These are phyloP conservation scores for Calycopis cecrops DNA, from an alignment of 1,140 invertebrate genomes.

Conservation along the genomic window DNA sequence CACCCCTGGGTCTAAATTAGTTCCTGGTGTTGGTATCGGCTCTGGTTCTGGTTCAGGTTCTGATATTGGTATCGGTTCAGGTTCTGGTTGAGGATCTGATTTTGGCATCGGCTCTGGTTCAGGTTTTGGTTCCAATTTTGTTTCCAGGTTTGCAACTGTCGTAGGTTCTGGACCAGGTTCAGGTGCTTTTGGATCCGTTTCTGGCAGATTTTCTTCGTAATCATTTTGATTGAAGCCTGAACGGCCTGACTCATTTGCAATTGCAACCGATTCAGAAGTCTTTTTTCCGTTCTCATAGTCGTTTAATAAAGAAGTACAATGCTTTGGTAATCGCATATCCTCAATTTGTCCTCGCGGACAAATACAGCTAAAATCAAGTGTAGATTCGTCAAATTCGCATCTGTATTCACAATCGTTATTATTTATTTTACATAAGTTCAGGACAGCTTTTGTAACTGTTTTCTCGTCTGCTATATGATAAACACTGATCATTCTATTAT, in stretches of 20 bases:
- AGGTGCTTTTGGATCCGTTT: constrained; percentile 31
- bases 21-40: constrained; percentile 29
- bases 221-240: constrained; percentile 20
- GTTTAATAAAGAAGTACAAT: constrained; percentile 42
- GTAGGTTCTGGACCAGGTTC: constrained; percentile 30
- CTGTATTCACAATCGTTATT: constrained; percentile 85
- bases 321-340: constrained; percentile 54
- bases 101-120: constrained; percentile 29
- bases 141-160: constrained; percentile 34
- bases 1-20: constrained; percentile 36
- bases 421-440: constrained; percentile 84
- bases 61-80: constrained; percentile 36
- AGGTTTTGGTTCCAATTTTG: constrained; percentile 28
- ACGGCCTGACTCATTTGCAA: constrained; percentile 5
- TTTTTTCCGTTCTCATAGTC: constrained; percentile 28
- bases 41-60: constrained; percentile 32
- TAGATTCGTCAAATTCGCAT: constrained; percentile 82
- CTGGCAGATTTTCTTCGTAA: constrained; percentile 28
- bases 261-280: constrained; percentile 31
- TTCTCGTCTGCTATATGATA: constrained; percentile 74
- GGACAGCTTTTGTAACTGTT: constrained; percentile 67
- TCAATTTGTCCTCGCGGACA: constrained; percentile 78
- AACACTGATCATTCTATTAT: constrained; percentile 73
- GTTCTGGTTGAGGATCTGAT: constrained; percentile 30
- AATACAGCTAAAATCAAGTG: constrained; percentile 79